A percentile compares a stretch with the other conserved stretches of the same genome.
Evolutionary conservation across 1,140 invertebrate genomes (phyloP).

Genomic region (Ruditapes philippinarum): DNA sequence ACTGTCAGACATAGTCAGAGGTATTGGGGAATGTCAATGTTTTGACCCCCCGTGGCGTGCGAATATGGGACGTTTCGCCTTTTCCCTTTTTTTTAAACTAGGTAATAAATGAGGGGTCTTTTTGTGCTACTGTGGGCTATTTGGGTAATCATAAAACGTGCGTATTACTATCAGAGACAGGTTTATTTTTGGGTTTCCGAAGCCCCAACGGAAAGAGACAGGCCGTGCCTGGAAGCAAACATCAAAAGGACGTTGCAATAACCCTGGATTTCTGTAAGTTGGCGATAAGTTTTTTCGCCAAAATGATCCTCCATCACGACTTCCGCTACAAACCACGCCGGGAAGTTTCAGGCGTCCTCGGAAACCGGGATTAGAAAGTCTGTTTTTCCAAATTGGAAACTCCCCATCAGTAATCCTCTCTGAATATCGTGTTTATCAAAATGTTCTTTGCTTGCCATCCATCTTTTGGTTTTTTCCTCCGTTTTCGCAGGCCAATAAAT

Average conservation of each 20-base stretch:
- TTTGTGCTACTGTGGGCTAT: not conserved
- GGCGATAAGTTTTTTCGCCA: not conserved
- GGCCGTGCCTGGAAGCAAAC: too few species aligned
- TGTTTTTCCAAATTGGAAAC: slow-evolving; percentile 30
- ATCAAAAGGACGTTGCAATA: too few species aligned
- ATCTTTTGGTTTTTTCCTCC: not conserved
- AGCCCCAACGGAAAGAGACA: not conserved
- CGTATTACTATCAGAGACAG: not conserved
- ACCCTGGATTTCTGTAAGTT: not conserved
- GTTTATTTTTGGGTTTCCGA: not conserved
- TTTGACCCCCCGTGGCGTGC: too few species aligned
- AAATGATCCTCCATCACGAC: not conserved
- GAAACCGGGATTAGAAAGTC: too few species aligned
- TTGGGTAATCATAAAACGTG: not conserved
- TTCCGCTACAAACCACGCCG: too few species aligned
- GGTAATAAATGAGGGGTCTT: not conserved
- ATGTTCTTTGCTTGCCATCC: not conserved
- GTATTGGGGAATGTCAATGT: too few species aligned
- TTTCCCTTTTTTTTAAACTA: not conserved
- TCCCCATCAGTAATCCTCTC: not conserved
- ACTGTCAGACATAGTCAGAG: too few species aligned
- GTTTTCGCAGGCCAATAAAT: not conserved
- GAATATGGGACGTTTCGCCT: too few species aligned
- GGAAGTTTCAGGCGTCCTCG: too few species aligned
- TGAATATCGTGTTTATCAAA: slow-evolving; percentile 32